Conservation (phyloP, 1,140 invertebrate species). For the Leucophenga varia region DNA sequence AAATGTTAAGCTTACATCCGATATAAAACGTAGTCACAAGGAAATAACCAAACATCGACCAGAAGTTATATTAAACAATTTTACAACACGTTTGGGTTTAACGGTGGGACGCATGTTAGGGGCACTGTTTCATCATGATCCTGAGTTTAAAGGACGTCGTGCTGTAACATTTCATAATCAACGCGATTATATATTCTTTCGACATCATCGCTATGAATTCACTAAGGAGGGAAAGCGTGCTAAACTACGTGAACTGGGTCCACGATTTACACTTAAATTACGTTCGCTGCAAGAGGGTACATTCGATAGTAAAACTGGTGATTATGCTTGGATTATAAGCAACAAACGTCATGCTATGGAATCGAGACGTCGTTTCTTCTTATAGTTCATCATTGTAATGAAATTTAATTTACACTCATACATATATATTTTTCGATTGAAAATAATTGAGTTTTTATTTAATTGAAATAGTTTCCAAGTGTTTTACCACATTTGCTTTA, state of each 20-base stretch:
- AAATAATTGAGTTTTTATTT: no score
- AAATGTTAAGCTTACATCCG: constrained; percentile 80
- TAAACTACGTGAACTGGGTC: constrained; percentile 90
- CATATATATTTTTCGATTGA: no score
- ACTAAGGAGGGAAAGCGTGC: constrained; percentile 77
- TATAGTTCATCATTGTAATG: no score
- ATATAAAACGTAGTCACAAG: constrained; percentile 73
- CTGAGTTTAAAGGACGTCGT: constrained; percentile 88
- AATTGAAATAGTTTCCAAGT: not conserved
- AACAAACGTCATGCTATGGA: constrained; percentile 88
- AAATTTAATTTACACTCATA: no score
- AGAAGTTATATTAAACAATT: constrained; percentile 96
- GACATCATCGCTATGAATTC: constrained; percentile 97
- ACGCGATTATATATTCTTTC: constrained; percentile 97
- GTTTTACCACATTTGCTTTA: no score
- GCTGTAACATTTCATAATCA: constrained; percentile 99
- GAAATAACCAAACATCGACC: constrained; percentile 84
- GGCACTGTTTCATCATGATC: constrained; percentile 95
- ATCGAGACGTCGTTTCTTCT: constrained; percentile 85
- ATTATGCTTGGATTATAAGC: constrained; percentile 96
- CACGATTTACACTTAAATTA: constrained; percentile 91
- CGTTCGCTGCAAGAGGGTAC: constrained; percentile 93
- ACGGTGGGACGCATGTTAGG: constrained; percentile 90
- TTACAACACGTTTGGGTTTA: constrained; percentile 89
- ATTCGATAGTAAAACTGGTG: constrained; percentile 94